Evolutionary conservation across 2,888 invertebrate genomes (phyloP), one percentile per base, ranked within the genome.

Genomic region (Acanthococcus lagerstroemiae): DNA sequence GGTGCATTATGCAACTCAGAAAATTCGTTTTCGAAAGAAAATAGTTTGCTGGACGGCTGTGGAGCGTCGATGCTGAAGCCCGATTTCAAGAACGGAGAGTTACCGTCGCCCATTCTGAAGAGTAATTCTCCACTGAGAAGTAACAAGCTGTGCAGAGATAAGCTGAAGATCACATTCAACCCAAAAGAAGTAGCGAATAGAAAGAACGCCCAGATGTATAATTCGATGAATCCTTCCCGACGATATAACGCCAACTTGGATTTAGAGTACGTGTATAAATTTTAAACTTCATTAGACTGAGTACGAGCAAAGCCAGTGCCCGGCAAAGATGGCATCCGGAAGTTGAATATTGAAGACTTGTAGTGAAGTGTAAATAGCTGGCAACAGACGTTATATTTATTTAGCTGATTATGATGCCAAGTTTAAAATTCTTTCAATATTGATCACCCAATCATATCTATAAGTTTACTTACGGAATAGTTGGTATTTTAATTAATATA

Each of bases 211-310:
- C 26, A 24, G 52, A 5, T 22, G 52, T 52, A 15, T 1, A 9
- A 21, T 22, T 6, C 19, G 22, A 9, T 52, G 12, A 45, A 25
- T 17, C 48, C 15, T 50, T 15, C 9, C 6, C 52, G 2, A 7
- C 48, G 48, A 9, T 61, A 61, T 19, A 61, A 61, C 22, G 46
- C 27, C 12, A 30, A 27, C 21, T 50, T 61, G 50, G 60, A 61
- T 50, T 21, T 61, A 46, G 60, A 61, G 60, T 61, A 50, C 48
- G 60, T 50, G 24, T 37, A n/a, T n/a, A n/a, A n/a, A n/a, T n/a
- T n/a, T n/a, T n/a, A n/a, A n/a, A n/a, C n/a, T n/a, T n/a, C n/a
- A n/a, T n/a, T n/a, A n/a, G n/a, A n/a, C n/a, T n/a, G n/a, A n/a
- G n/a, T n/a, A n/a, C n/a, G n/a, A n/a, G n/a, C n/a, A n/a, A n/a